Conservation (phyloP, 2,888 invertebrate genomes). For the Melolontha melolontha region DNA sequence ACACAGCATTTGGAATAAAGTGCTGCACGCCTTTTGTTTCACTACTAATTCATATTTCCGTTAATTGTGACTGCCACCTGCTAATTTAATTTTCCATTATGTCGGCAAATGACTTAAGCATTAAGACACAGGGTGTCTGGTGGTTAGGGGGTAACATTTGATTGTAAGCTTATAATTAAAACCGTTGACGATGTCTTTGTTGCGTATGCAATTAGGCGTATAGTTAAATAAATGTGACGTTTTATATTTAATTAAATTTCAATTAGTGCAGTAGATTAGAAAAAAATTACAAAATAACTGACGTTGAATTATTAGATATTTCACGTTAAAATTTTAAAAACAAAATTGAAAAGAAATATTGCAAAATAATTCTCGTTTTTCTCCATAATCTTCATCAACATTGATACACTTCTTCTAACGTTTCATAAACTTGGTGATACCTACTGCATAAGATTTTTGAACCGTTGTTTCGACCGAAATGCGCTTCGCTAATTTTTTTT, state of each 20-base stretch:
- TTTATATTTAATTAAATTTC: conserved; percentile 28
- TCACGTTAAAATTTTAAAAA: no score
- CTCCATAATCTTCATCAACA: no score
- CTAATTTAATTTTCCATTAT: conserved; percentile 41
- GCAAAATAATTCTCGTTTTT: no score
- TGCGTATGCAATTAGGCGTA: conserved; percentile 11
- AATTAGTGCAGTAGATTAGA: not conserved
- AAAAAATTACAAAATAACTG: no score
- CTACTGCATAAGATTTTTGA: no score
- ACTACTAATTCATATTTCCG: conserved; percentile 36
- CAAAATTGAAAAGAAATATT: no score
- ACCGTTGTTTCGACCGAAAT: no score
- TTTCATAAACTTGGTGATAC: no score
- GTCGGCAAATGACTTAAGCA: conserved; percentile 33
- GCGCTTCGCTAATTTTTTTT: no score
- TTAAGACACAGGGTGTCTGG: conserved; percentile 24
- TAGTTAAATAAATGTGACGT: conserved; percentile 26
- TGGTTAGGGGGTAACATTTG: conserved; percentile 21
- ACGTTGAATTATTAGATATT: no score
- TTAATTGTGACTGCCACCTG: conserved; percentile 39
- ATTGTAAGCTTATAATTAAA: conserved; percentile 36
- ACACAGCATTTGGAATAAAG: conserved; percentile 10
- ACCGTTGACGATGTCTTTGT: conserved; percentile 19
- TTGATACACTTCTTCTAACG: no score
- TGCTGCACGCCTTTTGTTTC: conserved; percentile 30